phyloP scores from a whole-genome alignment of 2,888 invertebrate species.

The Tinea semifulvella region DNA sequence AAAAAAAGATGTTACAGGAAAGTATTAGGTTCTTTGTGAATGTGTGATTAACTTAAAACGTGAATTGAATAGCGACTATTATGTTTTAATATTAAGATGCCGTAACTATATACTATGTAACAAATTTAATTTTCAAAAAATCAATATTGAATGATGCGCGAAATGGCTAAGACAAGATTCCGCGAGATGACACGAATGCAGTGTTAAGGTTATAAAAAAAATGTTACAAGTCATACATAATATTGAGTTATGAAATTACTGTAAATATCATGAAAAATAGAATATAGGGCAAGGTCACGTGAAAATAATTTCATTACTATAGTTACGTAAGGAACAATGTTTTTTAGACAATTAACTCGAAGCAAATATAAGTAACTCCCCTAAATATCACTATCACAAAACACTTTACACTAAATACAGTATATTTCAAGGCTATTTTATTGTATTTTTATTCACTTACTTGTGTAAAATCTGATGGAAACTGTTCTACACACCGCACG shows the following conservation, averaged over 20 bases:
- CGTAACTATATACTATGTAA: too few species aligned
- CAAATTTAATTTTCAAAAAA: too few species aligned
- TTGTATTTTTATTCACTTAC: slow-evolving; percentile 4
- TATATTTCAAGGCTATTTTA: background rate
- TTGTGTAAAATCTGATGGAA: slow-evolving; percentile 37
- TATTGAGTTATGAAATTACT: slow-evolving; percentile 11
- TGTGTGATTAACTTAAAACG: too few species aligned
- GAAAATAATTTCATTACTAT: slow-evolving; percentile 48
- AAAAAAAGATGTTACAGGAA: too few species aligned
- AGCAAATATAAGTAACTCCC: background rate
- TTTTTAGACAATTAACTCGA: background rate
- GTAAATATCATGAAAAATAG: slow-evolving; percentile 1
- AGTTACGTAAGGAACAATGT: slow-evolving; percentile 51
- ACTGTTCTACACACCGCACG: slow-evolving; percentile 50
- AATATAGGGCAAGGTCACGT: slow-evolving; percentile 58
- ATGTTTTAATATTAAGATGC: too few species aligned
- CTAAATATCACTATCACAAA: background rate
- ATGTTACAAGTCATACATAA: slow-evolving; percentile 2
- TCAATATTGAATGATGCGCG: background rate
- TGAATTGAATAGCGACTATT: too few species aligned
- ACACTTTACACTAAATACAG: too few species aligned
- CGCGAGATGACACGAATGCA: background rate
- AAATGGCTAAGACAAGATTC: too few species aligned
- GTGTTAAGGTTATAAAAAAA: slow-evolving; percentile 1
- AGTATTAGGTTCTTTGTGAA: too few species aligned